phyloP scores from a whole-genome alignment of 2,888 invertebrate genomes.

The Tachystola acroxantha region DNA sequence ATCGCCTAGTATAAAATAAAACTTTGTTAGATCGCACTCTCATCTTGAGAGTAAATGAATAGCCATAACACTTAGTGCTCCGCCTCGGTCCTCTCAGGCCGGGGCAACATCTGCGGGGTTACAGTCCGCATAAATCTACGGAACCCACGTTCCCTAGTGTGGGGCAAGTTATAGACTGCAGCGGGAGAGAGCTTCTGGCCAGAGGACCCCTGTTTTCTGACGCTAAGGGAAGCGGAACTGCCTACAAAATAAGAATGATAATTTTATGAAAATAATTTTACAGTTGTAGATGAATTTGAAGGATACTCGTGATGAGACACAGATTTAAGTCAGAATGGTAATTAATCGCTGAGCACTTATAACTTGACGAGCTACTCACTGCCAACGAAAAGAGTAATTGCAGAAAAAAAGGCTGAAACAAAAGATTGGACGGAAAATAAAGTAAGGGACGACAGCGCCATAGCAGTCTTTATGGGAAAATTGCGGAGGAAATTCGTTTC shows the following conservation, averaged over 20 bases:
- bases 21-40: neutral
- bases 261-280: too few species aligned
- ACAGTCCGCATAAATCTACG: conserved; percentile 34
- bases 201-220: too few species aligned
- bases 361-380: conserved; percentile 8
- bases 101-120: conserved; percentile 30
- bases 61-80: conserved; percentile 32
- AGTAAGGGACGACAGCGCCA: neutral
- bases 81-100: conserved; percentile 20
- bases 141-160: conserved; percentile 20
- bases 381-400: conserved; percentile 20
- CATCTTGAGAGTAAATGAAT: conserved; percentile 25
- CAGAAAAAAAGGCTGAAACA: conserved; percentile 22
- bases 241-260: too few species aligned
- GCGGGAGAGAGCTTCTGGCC: too few species aligned
- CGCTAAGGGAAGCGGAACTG: too few species aligned
- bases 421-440: conserved; percentile 20
- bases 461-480: neutral
- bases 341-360: neutral
- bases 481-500: neutral
- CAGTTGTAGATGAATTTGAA: too few species aligned
- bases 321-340: too few species aligned
- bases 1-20: too few species aligned
- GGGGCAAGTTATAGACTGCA: neutral
- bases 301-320: too few species aligned